Percentiles rank a stretch among this genome's conserved stretches.
phyloP scores from a whole-genome alignment of 2,888 invertebrate genomes.

The Cryptocephalus primarius region DNA sequence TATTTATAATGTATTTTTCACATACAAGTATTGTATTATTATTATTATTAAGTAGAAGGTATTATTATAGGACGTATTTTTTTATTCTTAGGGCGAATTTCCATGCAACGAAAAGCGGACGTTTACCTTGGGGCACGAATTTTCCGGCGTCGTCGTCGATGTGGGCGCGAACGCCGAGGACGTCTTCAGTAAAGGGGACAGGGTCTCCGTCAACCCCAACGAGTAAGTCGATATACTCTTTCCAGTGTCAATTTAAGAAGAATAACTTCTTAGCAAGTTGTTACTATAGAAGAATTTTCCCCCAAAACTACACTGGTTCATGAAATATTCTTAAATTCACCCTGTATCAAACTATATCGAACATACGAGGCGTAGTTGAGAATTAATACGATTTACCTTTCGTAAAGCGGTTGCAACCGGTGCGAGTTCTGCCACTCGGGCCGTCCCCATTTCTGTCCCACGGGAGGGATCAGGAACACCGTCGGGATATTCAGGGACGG shows the following conservation, averaged over 20 bases:
- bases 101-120: constrained; percentile 46
- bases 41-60: too few species aligned
- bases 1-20: too few species aligned
- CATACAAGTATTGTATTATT: too few species aligned
- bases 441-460: constrained; percentile 51
- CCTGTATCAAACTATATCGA: neutral
- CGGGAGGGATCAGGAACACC: constrained; percentile 47
- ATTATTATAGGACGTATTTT: neutral
- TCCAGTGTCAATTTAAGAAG: neutral
- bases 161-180: constrained; percentile 43
- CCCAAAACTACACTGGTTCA: too few species aligned
- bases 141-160: constrained; percentile 48
- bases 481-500: constrained; percentile 56
- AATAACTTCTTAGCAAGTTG: too few species aligned
- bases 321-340: too few species aligned
- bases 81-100: constrained; percentile 48
- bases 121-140: constrained; percentile 57
- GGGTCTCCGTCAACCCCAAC: constrained; percentile 59
- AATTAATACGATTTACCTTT: too few species aligned
- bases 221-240: constrained; percentile 32
- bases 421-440: constrained; percentile 53
- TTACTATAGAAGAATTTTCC: too few species aligned
- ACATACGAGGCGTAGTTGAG: too few species aligned
- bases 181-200: constrained; percentile 50
- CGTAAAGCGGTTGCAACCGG: constrained; percentile 36